Evolutionary conservation across 2,888 invertebrate genomes (phyloP).

Genomic region (Pristionchus exspectatus): DNA sequence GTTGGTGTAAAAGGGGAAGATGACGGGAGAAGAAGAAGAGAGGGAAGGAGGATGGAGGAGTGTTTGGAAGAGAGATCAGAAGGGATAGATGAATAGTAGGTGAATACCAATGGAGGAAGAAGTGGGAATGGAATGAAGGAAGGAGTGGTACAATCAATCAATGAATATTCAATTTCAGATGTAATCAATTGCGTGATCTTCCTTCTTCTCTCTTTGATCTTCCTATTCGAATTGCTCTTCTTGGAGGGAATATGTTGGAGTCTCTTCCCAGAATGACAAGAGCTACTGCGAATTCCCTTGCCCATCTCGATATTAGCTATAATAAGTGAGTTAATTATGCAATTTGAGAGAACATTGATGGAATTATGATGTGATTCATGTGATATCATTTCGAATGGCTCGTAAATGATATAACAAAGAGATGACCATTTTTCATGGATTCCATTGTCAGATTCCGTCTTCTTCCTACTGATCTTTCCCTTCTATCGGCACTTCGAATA

Average conservation of each 20-base stretch:
- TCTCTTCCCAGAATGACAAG: slow-evolving; percentile 3
- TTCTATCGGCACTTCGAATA: slow-evolving; percentile 44
- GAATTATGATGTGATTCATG: neutral
- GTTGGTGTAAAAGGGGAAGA: slow-evolving; percentile 38
- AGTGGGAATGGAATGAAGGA: neutral
- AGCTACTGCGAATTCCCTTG: neutral
- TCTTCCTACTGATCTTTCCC: slow-evolving; percentile 46
- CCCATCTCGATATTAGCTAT: slow-evolving; percentile 50
- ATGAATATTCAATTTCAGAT: neutral
- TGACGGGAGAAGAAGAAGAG: slow-evolving; percentile 7
- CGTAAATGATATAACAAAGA: neutral
- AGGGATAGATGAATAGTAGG: slow-evolving; percentile 24
- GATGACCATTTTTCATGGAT: neutral
- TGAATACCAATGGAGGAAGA: neutral
- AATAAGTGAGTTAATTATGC: slow-evolving; percentile 12
- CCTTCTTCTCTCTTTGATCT: slow-evolving; percentile 49
- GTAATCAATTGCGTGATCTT: slow-evolving; percentile 52
- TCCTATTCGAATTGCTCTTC: slow-evolving; percentile 17
- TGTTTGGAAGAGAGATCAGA: slow-evolving; percentile 39
- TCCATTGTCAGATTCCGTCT: neutral
- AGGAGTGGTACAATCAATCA: neutral
- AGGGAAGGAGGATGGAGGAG: neutral
- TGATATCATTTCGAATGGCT: neutral
- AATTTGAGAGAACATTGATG: neutral
- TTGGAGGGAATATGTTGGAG: slow-evolving; percentile 46